Evolutionary conservation across 2,113 vertebrate genomes (phyloP).

Genomic region (Leptobrachium leishanense): DNA sequence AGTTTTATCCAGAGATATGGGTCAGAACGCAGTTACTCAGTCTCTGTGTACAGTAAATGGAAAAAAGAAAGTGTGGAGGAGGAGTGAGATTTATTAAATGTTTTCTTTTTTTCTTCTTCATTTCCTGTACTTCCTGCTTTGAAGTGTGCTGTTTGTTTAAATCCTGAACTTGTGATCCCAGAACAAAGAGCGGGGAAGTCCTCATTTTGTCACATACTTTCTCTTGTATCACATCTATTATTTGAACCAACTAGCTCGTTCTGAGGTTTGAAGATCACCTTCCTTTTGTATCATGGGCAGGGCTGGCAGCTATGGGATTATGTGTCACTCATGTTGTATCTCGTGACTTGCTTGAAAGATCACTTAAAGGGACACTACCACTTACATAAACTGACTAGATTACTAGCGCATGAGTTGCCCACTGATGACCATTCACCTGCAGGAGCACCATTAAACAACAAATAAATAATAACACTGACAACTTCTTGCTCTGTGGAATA

Average conservation of each 20-base stretch:
- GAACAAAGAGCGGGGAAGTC: slow-evolving; percentile 42
- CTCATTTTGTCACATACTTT: slow-evolving; percentile 34
- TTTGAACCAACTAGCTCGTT: neutral
- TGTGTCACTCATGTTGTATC: neutral
- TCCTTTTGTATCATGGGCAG: neutral
- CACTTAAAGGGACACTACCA: neutral
- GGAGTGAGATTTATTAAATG: slow-evolving; percentile 33
- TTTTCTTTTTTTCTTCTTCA: neutral
- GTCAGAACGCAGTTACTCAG: neutral
- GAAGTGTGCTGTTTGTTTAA: slow-evolving; percentile 33
- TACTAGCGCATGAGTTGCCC: too few species aligned
- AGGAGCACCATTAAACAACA: neutral
- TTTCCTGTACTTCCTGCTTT: slow-evolving; percentile 12
- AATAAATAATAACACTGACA: too few species aligned
- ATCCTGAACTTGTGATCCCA: slow-evolving; percentile 31
- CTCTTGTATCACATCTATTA: slow-evolving; percentile 13
- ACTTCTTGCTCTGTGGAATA: too few species aligned
- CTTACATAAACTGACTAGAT: too few species aligned
- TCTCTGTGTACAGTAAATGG: slow-evolving; percentile 4
- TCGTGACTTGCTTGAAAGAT: neutral
- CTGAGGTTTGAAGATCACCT: slow-evolving; percentile 8
- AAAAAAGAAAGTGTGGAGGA: slow-evolving; percentile 7
- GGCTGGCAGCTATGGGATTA: neutral
- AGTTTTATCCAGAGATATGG: slow-evolving; percentile 21
- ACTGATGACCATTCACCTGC: neutral